Evolutionary conservation across 1,140 invertebrate species (phyloP), one percentile per base, ranked within the genome.

Genomic region (Latrodectus geometricus): DNA sequence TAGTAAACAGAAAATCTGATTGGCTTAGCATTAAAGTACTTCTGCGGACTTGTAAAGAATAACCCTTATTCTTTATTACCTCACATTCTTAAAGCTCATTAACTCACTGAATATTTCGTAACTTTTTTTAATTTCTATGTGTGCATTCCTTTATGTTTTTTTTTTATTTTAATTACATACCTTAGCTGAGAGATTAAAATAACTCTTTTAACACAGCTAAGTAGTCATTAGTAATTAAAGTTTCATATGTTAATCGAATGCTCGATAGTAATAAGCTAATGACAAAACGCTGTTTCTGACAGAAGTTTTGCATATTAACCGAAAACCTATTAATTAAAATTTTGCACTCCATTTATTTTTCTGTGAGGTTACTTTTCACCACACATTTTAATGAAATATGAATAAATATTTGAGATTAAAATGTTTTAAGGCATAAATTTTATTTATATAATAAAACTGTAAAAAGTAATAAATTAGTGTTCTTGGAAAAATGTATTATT

Each of bases 151-250:
- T 61, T 56, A 17, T 49, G 14, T 20, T 76, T 52, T 20, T 75
- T n/a, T 75, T 76, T 76, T 76, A 56, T 20, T 76, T 76, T 56
- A 76, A 76, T 76, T 52, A 52, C 21, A 20, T 23, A 21, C 54
- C 54, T 52, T 1, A 15, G 50, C 52, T 23, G 21, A 52, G 35
- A 79, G 35, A 79, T 79, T 79, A 79, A 79, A 79, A 79, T 79
- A 79, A 78, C 76, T 78, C 76, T 78, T 78, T 78, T 78, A 78
- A 79, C 77, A 79, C 77, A 56, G 61, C 68, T 79, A 79, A 79
- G 77, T 23, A 79, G 77, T 79, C 65, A 79, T 79, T 79, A 79
- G 76, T 75, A 75, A 75, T 75, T 75, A 75, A 75, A 76, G 21
- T 61, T 76, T 76, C 74, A 61, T 76, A 52, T 56, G 74, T 61